Evolutionary conservation across 2,888 invertebrate genomes (phyloP).

Genomic region (Nycteola revayana): DNA sequence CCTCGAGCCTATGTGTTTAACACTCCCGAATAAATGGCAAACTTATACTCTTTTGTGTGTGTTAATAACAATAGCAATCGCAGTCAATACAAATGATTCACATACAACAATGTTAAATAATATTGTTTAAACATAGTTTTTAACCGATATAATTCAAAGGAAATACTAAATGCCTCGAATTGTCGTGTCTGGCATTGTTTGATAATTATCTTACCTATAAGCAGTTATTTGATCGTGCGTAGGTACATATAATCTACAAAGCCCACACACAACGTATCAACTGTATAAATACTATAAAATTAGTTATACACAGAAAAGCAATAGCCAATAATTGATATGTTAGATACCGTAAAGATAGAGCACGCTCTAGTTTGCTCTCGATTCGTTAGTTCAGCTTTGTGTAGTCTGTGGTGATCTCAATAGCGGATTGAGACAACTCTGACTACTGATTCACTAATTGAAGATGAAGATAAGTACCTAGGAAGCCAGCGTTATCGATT

Average conservation of each 20-base stretch:
- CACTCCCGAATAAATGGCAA: constrained; percentile 52
- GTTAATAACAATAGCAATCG: constrained; percentile 9
- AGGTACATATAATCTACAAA: constrained; percentile 18
- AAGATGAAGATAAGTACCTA: constrained; percentile 30
- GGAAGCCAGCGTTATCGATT: constrained; percentile 23
- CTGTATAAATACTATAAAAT: constrained; percentile 8
- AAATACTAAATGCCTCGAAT: not conserved
- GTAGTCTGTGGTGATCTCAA: constrained; percentile 25
- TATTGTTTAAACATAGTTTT: no score
- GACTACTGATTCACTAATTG: constrained; percentile 32
- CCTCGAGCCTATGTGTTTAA: constrained; percentile 33
- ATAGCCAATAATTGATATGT: constrained; percentile 31
- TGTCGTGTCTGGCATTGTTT: constrained; percentile 5
- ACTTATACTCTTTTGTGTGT: constrained; percentile 12
- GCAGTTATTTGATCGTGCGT: constrained; percentile 23
- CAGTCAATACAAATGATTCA: constrained; percentile 6
- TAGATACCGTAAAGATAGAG: constrained; percentile 43
- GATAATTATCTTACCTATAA: constrained; percentile 21
- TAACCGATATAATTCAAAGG: no score
- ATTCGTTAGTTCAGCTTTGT: constrained; percentile 33
- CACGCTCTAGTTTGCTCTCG: constrained; percentile 44
- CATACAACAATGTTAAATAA: constrained; percentile 9
- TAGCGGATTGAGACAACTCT: constrained; percentile 16
- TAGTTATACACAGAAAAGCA: constrained; percentile 27
- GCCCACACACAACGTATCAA: not conserved